These are phyloP conservation scores for Ctenochaetus hawaiiensis DNA, from an alignment of 2,797 vertebrate species.

Conservation along the genomic window DNA sequence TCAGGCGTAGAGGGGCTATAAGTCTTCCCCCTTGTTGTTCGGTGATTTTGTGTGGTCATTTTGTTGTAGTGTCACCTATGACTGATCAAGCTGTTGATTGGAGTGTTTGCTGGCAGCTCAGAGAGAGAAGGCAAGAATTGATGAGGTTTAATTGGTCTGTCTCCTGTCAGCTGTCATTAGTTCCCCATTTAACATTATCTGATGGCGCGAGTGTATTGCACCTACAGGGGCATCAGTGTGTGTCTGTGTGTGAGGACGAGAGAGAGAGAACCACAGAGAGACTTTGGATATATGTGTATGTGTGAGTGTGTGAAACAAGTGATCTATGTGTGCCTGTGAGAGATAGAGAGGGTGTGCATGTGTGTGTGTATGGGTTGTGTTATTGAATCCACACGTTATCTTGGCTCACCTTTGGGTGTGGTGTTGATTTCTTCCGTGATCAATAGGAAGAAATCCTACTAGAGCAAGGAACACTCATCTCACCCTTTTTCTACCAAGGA, in stretches of 20 bases:
- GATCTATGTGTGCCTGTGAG: slow-evolving; percentile 26
- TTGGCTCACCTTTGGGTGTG: slow-evolving; percentile 59
- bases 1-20: slow-evolving; percentile 1
- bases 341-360: slow-evolving; percentile 16
- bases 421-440: slow-evolving; percentile 62
- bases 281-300: slow-evolving; percentile 24
- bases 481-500: slow-evolving; percentile 35
- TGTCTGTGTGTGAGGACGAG: slow-evolving; percentile 18
- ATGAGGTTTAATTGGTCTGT: slow-evolving; percentile 85
- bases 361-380: slow-evolving; percentile 29
- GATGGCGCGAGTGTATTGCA: slow-evolving; percentile 78
- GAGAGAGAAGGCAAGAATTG: slow-evolving; percentile 75
- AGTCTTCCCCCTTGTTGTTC: slow-evolving; percentile 49
- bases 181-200: slow-evolving; percentile 84
- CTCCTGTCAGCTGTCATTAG: slow-evolving; percentile 84
- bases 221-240: slow-evolving; percentile 50
- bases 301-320: slow-evolving; percentile 18
- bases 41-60: slow-evolving; percentile 70
- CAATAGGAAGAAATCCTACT: slow-evolving; percentile 68
- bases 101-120: slow-evolving; percentile 73
- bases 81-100: slow-evolving; percentile 83
- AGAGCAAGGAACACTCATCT: slow-evolving; percentile 45
- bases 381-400: slow-evolving; percentile 71
- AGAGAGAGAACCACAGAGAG: slow-evolving; percentile 17
- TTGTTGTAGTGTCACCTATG: slow-evolving; percentile 76